Conservation (phyloP, 2,113 vertebrate species). For the Hylia prasina region DNA sequence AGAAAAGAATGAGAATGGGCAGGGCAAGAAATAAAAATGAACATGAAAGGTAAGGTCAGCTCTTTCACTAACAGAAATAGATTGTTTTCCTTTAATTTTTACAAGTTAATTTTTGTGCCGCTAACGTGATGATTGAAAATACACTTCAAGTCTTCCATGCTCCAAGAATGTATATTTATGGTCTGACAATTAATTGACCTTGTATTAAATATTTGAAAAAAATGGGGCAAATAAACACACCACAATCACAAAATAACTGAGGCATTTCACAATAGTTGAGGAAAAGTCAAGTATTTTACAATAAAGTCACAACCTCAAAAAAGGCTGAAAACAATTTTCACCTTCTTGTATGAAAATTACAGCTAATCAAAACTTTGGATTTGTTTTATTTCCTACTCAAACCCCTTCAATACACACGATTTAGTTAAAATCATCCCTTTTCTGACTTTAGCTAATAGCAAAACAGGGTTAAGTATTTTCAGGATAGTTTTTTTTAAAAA, state of each 20-base stretch:
- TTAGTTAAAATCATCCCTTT: not conserved
- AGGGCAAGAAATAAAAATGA: not conserved
- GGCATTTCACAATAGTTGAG: not conserved
- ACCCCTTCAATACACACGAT: rapidly evolving
- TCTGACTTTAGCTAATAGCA: not conserved
- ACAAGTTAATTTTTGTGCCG: not conserved
- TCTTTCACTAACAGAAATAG: not conserved
- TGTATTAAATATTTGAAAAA: not conserved
- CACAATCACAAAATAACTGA: not conserved
- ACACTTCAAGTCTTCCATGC: not conserved
- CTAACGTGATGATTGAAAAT: not conserved
- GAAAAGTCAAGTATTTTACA: not conserved
- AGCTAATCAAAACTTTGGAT: not conserved
- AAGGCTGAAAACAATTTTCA: not conserved
- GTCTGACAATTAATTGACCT: not conserved
- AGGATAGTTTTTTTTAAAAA: not conserved
- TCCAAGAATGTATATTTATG: not conserved
- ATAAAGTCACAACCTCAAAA: not conserved
- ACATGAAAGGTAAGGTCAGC: not conserved
- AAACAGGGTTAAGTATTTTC: not conserved
- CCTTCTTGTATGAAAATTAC: not conserved
- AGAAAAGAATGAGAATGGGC: not conserved
- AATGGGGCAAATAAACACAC: not conserved
- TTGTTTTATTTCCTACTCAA: not conserved
- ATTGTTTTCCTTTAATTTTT: not conserved